Percentiles rank a stretch among this genome's conserved stretches.
Evolutionary conservation across 2,113 vertebrate species (phyloP).

Genomic region (Oostethus manadensis): DNA sequence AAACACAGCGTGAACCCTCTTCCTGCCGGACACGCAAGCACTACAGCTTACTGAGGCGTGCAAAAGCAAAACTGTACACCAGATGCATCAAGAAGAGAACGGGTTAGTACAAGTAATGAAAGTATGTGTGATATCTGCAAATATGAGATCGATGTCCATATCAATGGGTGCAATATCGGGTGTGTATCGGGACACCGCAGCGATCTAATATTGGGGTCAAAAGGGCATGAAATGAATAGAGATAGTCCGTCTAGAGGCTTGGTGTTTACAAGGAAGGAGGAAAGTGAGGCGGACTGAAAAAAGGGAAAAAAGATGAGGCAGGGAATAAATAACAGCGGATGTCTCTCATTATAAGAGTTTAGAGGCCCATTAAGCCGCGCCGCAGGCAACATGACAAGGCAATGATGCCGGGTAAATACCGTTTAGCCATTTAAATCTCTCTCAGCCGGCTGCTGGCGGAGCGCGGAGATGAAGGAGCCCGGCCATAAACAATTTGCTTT

Average conservation of each 20-base stretch:
- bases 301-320: constrained; percentile 49
- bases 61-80: too few relatives aligned
- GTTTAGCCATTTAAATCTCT: constrained; percentile 82
- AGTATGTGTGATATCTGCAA: too few relatives aligned
- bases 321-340: constrained; percentile 88
- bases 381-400: constrained; percentile 79
- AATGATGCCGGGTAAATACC: constrained; percentile 86
- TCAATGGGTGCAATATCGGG: too few relatives aligned
- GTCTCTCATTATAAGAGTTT: constrained; percentile 83
- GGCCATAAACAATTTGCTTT: constrained; percentile 55
- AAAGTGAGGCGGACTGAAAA: neutral
- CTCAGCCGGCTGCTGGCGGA: constrained; percentile 36
- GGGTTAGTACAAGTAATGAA: too few relatives aligned
- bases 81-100: too few relatives aligned
- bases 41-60: too few relatives aligned
- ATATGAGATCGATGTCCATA: too few relatives aligned
- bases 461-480: constrained; percentile 56
- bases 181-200: too few relatives aligned
- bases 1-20: too few relatives aligned
- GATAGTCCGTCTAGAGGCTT: constrained; percentile 76
- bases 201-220: too few relatives aligned
- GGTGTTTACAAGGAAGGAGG: constrained; percentile 1
- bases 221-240: constrained; percentile 77
- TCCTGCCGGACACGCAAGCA: too few relatives aligned
- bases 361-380: constrained; percentile 77